These are phyloP conservation scores for Indicator maculatus DNA, from an alignment of 2,113 vertebrate species.

Conservation along the genomic window DNA sequence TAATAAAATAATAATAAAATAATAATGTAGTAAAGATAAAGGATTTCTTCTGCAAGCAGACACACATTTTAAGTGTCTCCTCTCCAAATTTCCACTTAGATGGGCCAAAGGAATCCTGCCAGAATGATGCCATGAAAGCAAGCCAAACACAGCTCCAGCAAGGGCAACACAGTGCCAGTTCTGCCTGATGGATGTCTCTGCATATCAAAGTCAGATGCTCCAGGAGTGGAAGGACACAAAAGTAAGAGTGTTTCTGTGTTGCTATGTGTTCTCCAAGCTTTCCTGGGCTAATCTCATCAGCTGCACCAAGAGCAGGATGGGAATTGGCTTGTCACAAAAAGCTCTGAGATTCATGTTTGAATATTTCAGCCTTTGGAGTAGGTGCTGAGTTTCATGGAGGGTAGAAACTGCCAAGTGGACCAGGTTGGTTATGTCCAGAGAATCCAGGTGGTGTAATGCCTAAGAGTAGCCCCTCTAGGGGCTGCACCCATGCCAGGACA, in stretches of 20 bases:
- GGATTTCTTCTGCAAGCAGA: not conserved
- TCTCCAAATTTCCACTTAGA: not conserved
- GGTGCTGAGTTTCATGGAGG: not conserved
- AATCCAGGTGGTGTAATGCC: not conserved
- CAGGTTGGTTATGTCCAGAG: not conserved
- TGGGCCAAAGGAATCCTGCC: not conserved
- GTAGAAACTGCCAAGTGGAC: not conserved
- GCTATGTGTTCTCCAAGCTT: not conserved
- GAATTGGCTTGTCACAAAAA: not conserved
- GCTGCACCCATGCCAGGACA: not conserved
- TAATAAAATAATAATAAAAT: not conserved
- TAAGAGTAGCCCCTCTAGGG: not conserved
- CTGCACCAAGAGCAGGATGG: accelerated
- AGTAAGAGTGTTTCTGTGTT: not conserved
- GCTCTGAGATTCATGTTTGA: not conserved
- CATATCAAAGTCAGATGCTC: accelerated
- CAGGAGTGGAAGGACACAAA: not conserved
- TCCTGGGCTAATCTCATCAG: not conserved
- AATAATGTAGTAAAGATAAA: not conserved
- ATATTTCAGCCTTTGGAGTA: not conserved
- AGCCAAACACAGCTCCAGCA: not conserved
- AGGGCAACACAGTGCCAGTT: accelerated
- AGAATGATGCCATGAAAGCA: not conserved
- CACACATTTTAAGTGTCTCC: not conserved
- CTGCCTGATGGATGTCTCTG: not conserved